Base-by-base conservation (phyloP, 2,797 vertebrate genomes). In the Bothrops alternatus region DNA sequence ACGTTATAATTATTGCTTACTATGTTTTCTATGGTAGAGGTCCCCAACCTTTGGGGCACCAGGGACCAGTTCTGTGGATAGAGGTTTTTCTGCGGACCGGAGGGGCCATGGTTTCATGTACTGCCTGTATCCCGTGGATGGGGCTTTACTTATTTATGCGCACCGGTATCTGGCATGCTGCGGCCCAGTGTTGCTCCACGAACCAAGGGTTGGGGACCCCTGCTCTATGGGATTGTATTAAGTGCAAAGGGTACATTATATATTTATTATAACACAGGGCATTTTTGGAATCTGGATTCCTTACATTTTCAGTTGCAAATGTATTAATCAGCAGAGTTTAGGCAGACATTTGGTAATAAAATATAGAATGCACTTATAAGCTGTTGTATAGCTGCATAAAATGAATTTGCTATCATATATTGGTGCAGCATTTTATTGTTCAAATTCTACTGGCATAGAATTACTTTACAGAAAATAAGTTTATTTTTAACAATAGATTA, bases 361-460 rank as follows among this genome's bases (percentile, higher is more conserved):
- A 78, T 89, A 20, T 47, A 56, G 69, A 90, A 86, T 60, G 3
- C 89, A 0, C 6, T 1, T 32, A 3, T 2, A 4, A 53, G 16
- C 2, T 3, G 11, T n/a, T 56, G 1, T 0, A 1, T 23, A n/a
- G 5, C 5, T 23, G 50, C 85, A 23, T 12, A 16, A 1, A 14
- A 37, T 5, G 55, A 28, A 87, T 61, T 86, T 25, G 0, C n/a
- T 56, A 8, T 92, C 2, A 28, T 37, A n/a, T 8, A 73, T 82
- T 37, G 58, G 61, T 50, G 6, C 2, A 78, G 13, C 16, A 82
- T 58, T 88, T 86, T 60, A 32, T 61, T 5, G 20, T 82, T 20
- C 18, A 60, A 26, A 16, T 42, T 56, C 37, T 69, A 47, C 61
- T 20, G 20, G 55, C 0, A 20, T 4, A 18, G 28, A 58, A 28